A percentile compares a stretch with the other conserved stretches of the same genome.
Conservation (phyloP, 1,140 invertebrate species). For the Coboldia fuscipes region DNA sequence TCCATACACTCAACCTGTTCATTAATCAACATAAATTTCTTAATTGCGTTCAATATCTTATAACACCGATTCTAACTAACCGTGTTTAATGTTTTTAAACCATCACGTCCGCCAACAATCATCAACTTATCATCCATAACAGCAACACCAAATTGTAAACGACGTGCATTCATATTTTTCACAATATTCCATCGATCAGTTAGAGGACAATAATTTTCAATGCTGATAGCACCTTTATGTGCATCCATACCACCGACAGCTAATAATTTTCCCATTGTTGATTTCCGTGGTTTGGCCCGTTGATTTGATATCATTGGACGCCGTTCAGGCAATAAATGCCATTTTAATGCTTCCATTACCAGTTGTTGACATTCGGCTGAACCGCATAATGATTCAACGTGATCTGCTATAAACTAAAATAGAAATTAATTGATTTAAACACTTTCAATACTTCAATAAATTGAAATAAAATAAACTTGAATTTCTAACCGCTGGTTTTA, state of each 20-base stretch:
- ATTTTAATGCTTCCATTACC: slow-evolving; percentile 84
- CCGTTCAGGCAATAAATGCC: slow-evolving; percentile 72
- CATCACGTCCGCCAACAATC: slow-evolving; percentile 70
- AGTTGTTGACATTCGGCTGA: slow-evolving; percentile 58
- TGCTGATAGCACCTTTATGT: slow-evolving; percentile 69
- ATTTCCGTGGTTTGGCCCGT: slow-evolving; percentile 70
- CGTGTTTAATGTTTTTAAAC: slow-evolving; percentile 78
- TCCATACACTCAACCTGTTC: slow-evolving; percentile 54
- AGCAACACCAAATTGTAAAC: slow-evolving; percentile 77
- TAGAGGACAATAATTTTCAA: slow-evolving; percentile 74
- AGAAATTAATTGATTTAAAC: not conserved
- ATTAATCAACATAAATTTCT: not conserved
- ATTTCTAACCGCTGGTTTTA: slow-evolving; percentile 71
- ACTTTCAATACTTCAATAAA: not conserved
- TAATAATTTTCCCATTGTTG: slow-evolving; percentile 68
- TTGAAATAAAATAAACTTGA: slow-evolving; percentile 12
- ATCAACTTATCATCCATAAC: slow-evolving; percentile 66
- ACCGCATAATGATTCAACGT: slow-evolving; percentile 45
- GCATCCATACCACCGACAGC: slow-evolving; percentile 83
- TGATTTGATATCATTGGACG: slow-evolving; percentile 48
- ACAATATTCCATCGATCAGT: slow-evolving; percentile 61
- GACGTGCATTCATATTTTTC: slow-evolving; percentile 49
- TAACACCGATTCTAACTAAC: slow-evolving; percentile 17
- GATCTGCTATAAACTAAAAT: slow-evolving; percentile 60
- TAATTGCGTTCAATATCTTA: not conserved